Percentiles rank a stretch among this genome's conserved stretches.
These are phyloP conservation scores for Ectobius pallidus DNA, from an alignment of 2,888 invertebrate species.

Conservation along the genomic window DNA sequence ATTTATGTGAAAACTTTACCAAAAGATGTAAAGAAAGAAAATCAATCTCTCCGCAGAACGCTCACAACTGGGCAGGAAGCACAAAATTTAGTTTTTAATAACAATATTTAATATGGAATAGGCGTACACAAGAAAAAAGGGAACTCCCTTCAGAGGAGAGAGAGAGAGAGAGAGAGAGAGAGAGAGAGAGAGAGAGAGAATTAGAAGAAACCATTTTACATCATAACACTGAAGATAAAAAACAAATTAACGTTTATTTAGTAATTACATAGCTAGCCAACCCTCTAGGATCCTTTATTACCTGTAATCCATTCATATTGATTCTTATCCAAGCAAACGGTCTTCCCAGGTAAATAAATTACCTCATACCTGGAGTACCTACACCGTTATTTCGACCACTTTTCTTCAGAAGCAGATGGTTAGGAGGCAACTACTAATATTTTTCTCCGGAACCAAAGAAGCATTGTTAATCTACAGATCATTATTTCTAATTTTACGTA, in stretches of 20 bases:
- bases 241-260: background rate
- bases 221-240: background rate
- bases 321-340: too few species aligned
- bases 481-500: too few species aligned
- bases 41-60: slow-evolving; percentile 1
- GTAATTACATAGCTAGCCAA: background rate
- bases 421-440: too few species aligned
- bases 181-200: background rate
- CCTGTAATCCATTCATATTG: too few species aligned
- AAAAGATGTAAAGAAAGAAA: background rate
- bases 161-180: too few species aligned
- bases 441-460: too few species aligned
- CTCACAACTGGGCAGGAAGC: background rate
- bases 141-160: background rate
- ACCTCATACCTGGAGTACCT: too few species aligned
- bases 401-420: too few species aligned
- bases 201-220: background rate
- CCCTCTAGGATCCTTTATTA: background rate
- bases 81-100: slow-evolving; percentile 22
- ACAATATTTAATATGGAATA: background rate
- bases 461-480: too few species aligned
- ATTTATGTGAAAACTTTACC: slow-evolving; percentile 5
- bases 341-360: too few species aligned
- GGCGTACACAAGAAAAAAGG: too few species aligned
- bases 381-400: too few species aligned